These are phyloP conservation scores for Mormyrus hasselquistii DNA, from an alignment of 2,797 vertebrate genomes.

Conservation along the genomic window DNA sequence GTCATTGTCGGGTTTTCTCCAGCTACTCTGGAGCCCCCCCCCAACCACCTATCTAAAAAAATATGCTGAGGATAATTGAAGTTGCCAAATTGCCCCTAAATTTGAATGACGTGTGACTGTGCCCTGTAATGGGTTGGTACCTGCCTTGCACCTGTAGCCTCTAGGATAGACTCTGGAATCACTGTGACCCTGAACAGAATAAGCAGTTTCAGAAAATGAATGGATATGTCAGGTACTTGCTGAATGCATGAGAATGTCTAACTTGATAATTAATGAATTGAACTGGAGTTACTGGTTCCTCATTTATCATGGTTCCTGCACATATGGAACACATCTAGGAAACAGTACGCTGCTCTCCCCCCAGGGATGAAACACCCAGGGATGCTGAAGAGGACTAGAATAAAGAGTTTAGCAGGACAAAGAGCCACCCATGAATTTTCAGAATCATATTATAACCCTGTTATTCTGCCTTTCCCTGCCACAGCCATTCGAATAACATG, in stretches of 20 bases:
- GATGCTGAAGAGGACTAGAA: neutral
- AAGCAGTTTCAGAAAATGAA: neutral
- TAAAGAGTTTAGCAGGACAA: neutral
- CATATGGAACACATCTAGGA: neutral
- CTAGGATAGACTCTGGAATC: neutral
- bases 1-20: too few species aligned
- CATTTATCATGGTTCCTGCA: neutral
- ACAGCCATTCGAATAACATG: neutral
- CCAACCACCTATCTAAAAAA: neutral
- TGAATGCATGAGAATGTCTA: neutral
- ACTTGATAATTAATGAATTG: neutral
- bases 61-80: neutral
- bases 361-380: neutral
- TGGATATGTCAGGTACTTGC: neutral
- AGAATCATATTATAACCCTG: neutral
- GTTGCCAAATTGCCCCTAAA: neutral
- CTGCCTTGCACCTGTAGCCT: neutral
- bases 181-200: neutral
- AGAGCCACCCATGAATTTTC: neutral
- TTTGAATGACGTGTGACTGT: neutral
- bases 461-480: neutral
- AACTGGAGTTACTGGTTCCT: neutral
- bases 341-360: neutral
- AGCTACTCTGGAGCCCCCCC: neutral
- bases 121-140: neutral